phyloP scores from a whole-genome alignment of 2,888 invertebrate species.

The Oligia strigilis region DNA sequence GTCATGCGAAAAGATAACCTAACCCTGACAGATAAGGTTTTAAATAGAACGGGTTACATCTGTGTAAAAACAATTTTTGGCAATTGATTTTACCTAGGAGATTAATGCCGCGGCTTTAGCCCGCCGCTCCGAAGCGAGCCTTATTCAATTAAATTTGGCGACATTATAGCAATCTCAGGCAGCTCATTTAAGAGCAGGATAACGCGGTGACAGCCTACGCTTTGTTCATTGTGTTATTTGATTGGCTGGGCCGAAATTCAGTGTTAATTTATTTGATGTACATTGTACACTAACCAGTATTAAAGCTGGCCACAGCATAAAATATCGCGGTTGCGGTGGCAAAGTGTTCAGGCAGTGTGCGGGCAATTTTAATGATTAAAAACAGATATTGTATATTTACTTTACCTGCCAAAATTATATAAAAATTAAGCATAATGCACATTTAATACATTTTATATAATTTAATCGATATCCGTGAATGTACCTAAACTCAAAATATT shows the following conservation, averaged over 20 bases:
- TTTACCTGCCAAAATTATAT: background rate
- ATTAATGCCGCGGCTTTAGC: conserved; percentile 87
- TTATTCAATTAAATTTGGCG: conserved; percentile 90
- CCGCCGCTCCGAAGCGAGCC: conserved; percentile 83
- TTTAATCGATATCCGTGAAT: background rate
- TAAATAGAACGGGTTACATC: conserved; percentile 68
- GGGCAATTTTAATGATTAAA: conserved; percentile 34
- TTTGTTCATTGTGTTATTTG: conserved; percentile 79
- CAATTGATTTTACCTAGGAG: conserved; percentile 88
- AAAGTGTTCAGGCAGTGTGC: conserved; percentile 26
- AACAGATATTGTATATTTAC: background rate
- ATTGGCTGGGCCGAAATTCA: conserved; percentile 70
- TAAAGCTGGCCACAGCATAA: conserved; percentile 35
- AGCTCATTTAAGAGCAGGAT: conserved; percentile 83
- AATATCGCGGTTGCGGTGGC: conserved; percentile 30
- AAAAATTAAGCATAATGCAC: background rate
- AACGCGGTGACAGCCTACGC: conserved; percentile 77
- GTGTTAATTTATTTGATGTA: conserved; percentile 59
- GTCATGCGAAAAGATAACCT: conserved; percentile 77
- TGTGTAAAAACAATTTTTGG: conserved; percentile 86
- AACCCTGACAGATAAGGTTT: conserved; percentile 74
- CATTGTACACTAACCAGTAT: conserved; percentile 57
- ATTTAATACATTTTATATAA: background rate
- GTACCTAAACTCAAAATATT: background rate
- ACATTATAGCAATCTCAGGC: conserved; percentile 88